Conservation (phyloP, 2,888 invertebrate species). For the Harpagoxenus sublaevis region DNA sequence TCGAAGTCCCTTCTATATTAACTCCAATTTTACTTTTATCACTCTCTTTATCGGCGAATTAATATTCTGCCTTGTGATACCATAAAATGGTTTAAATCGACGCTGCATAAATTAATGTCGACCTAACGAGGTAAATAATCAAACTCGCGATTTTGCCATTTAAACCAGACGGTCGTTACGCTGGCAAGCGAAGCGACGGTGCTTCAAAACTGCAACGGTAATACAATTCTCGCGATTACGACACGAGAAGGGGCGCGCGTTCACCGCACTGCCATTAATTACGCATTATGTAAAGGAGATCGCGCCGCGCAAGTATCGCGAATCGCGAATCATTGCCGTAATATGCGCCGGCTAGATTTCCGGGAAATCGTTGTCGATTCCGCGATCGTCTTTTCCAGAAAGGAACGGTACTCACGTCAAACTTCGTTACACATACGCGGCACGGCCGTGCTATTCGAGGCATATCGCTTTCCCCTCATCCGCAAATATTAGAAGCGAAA, state of each 20-base stretch:
- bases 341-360: constrained; percentile 48
- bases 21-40: not conserved
- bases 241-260: constrained; percentile 56
- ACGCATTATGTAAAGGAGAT: constrained; percentile 66
- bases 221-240: constrained; percentile 62
- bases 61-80: not conserved
- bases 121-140: not conserved
- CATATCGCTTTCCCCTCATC: constrained; percentile 19
- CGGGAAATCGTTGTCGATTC: constrained; percentile 44
- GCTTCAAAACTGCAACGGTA: constrained; percentile 63
- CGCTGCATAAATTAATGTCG: not conserved
- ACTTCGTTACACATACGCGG: constrained; percentile 22
- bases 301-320: constrained; percentile 34
- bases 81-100: not conserved
- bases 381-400: constrained; percentile 57
- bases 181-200: constrained; percentile 42
- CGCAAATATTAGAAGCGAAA: not conserved
- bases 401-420: constrained; percentile 54
- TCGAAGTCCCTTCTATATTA: not conserved
- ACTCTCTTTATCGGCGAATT: not conserved
- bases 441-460: not conserved
- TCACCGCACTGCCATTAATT: constrained; percentile 66
- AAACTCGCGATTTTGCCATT: constrained; percentile 53
- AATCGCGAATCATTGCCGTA: constrained; percentile 46
- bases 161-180: constrained; percentile 32